A percentile compares a stretch with the other conserved stretches of the same genome.
Conservation (phyloP, 2,113 vertebrate genomes). For the Falco punctatus region DNA sequence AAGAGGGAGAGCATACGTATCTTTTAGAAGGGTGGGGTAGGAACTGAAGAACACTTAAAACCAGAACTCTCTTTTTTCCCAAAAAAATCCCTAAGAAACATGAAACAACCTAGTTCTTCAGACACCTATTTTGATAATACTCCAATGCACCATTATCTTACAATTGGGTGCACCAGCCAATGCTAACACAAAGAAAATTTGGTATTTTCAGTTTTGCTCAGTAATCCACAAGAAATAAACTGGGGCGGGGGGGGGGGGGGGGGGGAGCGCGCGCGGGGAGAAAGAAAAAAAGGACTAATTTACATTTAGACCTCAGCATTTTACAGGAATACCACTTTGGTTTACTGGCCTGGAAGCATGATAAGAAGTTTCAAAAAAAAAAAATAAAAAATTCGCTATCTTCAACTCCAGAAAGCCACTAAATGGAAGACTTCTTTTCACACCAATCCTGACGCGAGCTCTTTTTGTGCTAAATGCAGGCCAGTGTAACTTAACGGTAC, state of each 20-base stretch:
- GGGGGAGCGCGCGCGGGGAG: too few species aligned
- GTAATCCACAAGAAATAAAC: slow-evolving; percentile 10
- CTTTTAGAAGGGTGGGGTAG: slow-evolving; percentile 29
- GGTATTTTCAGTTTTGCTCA: neutral
- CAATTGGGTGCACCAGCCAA: neutral
- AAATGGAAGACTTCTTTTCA: neutral
- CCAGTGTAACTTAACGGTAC: neutral
- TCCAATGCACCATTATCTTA: neutral
- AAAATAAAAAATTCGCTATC: neutral
- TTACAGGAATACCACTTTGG: neutral
- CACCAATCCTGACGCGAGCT: neutral
- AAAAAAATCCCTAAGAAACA: neutral
- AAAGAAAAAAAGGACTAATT: neutral
- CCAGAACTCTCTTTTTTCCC: neutral
- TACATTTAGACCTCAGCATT: neutral
- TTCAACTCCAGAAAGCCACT: neutral
- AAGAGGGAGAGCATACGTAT: slow-evolving; percentile 2
- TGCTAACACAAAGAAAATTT: neutral
- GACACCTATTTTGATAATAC: slow-evolving; percentile 39
- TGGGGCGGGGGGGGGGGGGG: neutral
- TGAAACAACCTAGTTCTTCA: slow-evolving; percentile 28
- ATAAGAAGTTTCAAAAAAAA: neutral
- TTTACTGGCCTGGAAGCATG: neutral
- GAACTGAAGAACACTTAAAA: neutral
- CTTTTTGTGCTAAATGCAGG: neutral